Evolutionary conservation across 2,888 invertebrate species (phyloP), one percentile per base, ranked within the genome.

Genomic region (Crepidodera aurea): DNA sequence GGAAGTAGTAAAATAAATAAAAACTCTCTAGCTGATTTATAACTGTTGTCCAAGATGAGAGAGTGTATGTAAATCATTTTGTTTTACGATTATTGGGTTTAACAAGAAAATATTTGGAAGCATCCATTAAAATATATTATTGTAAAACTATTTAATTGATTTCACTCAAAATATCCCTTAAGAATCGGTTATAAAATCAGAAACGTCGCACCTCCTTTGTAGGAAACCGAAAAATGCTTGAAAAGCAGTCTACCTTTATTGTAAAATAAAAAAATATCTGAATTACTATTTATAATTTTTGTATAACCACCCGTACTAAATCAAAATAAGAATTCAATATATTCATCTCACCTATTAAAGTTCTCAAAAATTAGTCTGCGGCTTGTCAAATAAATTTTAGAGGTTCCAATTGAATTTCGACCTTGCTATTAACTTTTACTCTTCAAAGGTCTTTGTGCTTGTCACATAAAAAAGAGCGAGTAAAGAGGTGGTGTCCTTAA

Each of bases 341-440:
- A 19, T 18, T 19, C 37, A n/a, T n/a, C 42, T 42, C 16, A 16
- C 15, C 15, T 40, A 40, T 40, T 15, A 40, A n/a, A 16, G 13
- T 40, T 42, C 42, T 19, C 19, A 42, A 42, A 42, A 42, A 42
- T 42, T 42, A 42, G 42, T 42, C 42, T 42, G 42, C 42, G 19
- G 42, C 42, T 22, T 18, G 42, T 8, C 19, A 19, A 42, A 42
- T 42, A 42, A 42, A 42, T 42, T 42, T 42, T 19, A 10, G 5
- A 42, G 19, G 22, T 18, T n/a, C 22, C 42, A 3, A 42, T 42
- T 42, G 19, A 42, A 42, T 42, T 19, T 19, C 19, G 19, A 37
- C 18, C 42, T 19, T 42, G 18, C 2, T 19, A 19, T 5, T 1
- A 42, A 34, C 34, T 34, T 34, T 34, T 34, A 34, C 34, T 34